Evolutionary conservation across 2,888 invertebrate genomes (phyloP).

Genomic region (Ichneumoninae sp.): DNA sequence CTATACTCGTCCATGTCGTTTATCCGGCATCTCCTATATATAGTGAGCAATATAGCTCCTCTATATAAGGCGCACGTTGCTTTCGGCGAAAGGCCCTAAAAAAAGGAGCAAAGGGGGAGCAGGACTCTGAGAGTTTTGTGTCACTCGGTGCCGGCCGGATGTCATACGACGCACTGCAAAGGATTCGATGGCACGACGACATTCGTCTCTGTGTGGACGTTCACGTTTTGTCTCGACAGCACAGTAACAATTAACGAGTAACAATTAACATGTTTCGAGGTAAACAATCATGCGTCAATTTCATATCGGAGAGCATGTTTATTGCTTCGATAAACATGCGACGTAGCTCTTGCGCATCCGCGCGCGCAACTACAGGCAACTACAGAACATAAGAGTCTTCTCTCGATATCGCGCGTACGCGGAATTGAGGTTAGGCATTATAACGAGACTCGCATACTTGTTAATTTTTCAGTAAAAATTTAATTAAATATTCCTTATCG

Average conservation of each 20-base stretch:
- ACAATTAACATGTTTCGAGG: background rate
- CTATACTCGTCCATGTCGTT: slow-evolving; percentile 41
- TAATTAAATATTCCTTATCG: background rate
- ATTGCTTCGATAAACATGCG: background rate
- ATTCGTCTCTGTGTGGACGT: background rate
- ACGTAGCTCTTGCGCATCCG: background rate
- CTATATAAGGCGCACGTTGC: slow-evolving; percentile 48
- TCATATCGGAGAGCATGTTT: background rate
- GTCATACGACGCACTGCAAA: background rate
- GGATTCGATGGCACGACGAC: background rate
- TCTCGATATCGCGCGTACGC: slow-evolving; percentile 20
- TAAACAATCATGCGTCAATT: background rate
- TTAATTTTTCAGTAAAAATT: background rate
- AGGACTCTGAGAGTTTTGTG: background rate
- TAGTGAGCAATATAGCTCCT: background rate
- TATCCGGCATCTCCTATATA: background rate
- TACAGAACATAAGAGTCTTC: background rate
- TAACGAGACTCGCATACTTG: background rate
- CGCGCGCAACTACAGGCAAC: background rate
- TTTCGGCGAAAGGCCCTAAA: slow-evolving; percentile 38
- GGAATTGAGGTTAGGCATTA: slow-evolving; percentile 39
- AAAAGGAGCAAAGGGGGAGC: slow-evolving; percentile 9
- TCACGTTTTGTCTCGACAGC: background rate
- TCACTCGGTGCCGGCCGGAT: background rate
- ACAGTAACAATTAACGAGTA: background rate